Base-by-base conservation (phyloP, 2,888 invertebrate species). In the Drosophila rubida region DNA sequence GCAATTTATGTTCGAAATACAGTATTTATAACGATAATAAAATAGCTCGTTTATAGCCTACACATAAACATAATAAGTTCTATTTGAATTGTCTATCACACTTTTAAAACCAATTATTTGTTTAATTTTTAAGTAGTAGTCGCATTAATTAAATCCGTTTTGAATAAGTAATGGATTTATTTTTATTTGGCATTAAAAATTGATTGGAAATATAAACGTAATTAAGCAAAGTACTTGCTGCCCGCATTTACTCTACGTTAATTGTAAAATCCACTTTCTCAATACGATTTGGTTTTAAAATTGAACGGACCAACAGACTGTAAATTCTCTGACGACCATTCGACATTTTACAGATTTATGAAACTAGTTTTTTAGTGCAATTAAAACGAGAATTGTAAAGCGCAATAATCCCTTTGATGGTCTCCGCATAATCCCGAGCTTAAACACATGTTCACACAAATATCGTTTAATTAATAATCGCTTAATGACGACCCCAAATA, bases 401-500 rank as follows among this genome's bases (percentile, higher is more conserved):
- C 23, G n/a, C 11, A 7, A 44, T 8, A 44, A 23, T 25, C 44
- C 25, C 25, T 2, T 8, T 23, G 6, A 39, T 14, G 37, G 13
- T n/a, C 22, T 22, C 13, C 6, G 22, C 5, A 23, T 23, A 49
- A 32, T 22, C 2, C n/a, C 13, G 5, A 23, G 35, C 22, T 35
- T 39, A 51, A 53, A 30, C 42, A 37, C 14, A 23, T 16, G 30
- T 16, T 57, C 14, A n/a, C 23, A 44, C 27, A 11, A 41, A 32
- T 39, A 25, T 39, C 23, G n/a, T 45, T 51, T 59, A 51, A 64
- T 58, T 58, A 46, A 45, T 19, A 39, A 37, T 9, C 53, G 32
- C 13, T 59, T 27, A 13, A 23, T 27, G 42, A 13, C 23, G 37
- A 23, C 4, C 4, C 25, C 32, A 46, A 37, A 37, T 7, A 14